phyloP scores from a whole-genome alignment of 2,113 vertebrate species.

The Coregonus clupeaformis region DNA sequence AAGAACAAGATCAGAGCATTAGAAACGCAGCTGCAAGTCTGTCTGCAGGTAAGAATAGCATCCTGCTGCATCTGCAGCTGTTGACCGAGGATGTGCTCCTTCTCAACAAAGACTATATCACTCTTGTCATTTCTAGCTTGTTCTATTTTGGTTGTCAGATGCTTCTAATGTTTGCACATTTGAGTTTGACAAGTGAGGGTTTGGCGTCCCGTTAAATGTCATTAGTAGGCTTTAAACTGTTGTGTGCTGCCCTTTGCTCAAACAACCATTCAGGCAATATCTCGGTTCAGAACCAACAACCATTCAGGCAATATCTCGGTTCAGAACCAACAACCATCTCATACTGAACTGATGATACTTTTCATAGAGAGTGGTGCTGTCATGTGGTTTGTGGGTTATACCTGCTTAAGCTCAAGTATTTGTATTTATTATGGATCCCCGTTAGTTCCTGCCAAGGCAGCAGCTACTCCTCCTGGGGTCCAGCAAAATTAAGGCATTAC shows the following conservation, averaged over 20 bases:
- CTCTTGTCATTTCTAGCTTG: not conserved
- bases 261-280: not conserved
- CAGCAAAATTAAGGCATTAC: too few relatives aligned
- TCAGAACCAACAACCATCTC: not conserved
- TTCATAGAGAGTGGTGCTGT: not conserved
- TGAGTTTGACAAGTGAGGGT: not conserved
- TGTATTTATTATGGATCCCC: too few relatives aligned
- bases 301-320: not conserved
- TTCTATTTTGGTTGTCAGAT: not conserved
- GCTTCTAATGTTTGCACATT: not conserved
- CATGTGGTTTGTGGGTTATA: too few relatives aligned
- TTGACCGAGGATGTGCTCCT: not conserved
- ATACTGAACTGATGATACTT: not conserved
- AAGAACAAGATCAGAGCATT: slow-evolving; percentile 83
- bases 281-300: not conserved
- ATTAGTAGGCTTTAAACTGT: not conserved
- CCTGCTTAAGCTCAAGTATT: too few relatives aligned
- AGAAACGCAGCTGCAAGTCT: slow-evolving; percentile 87
- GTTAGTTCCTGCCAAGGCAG: too few relatives aligned
- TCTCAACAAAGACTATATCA: not conserved
- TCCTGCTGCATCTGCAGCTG: not conserved
- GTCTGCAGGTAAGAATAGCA: slow-evolving; percentile 80
- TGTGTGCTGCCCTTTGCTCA: not conserved
- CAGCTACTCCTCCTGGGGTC: too few relatives aligned
- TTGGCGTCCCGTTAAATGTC: not conserved